Evolutionary conservation across 2,113 vertebrate genomes (phyloP).

Genomic region (Actenoides lindsayi): DNA sequence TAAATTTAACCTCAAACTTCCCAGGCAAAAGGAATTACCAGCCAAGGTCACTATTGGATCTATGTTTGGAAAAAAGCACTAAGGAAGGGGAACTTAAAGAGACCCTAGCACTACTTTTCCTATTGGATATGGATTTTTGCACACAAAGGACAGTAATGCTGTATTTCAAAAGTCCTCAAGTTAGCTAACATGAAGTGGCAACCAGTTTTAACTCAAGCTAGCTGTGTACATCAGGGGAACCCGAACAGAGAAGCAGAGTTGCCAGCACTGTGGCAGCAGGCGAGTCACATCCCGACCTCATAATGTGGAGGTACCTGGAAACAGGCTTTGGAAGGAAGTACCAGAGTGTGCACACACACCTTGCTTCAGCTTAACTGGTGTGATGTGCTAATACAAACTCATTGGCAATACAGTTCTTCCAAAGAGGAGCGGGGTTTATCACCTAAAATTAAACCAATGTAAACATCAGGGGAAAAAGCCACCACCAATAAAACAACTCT

Average conservation of each 20-base stretch:
- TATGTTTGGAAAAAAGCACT: background rate
- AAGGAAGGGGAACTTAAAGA: background rate
- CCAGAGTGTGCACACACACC: background rate
- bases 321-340: background rate
- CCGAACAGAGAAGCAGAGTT: background rate
- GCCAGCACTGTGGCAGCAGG: background rate
- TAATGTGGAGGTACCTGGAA: background rate
- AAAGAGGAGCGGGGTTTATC: background rate
- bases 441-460: background rate
- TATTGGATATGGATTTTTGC: background rate
- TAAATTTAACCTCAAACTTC: conserved; percentile 14
- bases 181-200: background rate
- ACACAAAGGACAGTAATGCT: background rate
- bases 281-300: background rate
- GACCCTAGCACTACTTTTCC: background rate
- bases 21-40: conserved; percentile 5
- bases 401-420: background rate
- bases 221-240: background rate
- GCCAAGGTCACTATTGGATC: background rate
- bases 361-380: background rate
- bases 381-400: background rate
- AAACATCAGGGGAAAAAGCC: background rate
- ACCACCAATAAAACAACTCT: background rate
- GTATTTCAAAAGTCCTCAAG: background rate
- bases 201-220: background rate